Evolutionary conservation across 2,113 vertebrate genomes (phyloP), one percentile per base, ranked within the genome.

Genomic region (Macquaria ambigua): DNA sequence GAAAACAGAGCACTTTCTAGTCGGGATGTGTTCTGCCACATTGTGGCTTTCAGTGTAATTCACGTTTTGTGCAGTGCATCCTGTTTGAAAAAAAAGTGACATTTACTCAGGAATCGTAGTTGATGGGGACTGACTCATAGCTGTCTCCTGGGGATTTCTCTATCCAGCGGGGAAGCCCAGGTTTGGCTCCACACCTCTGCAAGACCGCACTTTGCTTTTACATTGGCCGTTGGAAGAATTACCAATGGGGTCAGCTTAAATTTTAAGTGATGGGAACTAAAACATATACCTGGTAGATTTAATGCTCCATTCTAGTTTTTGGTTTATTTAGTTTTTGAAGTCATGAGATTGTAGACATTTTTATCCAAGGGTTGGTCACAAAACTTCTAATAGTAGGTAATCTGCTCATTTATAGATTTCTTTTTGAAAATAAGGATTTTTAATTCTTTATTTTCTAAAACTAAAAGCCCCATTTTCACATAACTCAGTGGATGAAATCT

Each of bases 1-100:
- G 1, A 46, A 31, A 23, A 12, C 9, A 2, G 4, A 14, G 18
- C 0, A 1, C 21, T 37, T 46, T 1, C 16, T 31, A 0, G 25
- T 25, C 0, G 0, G n/a, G 14, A 41, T 55, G 4, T 37, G 5
- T 34, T 18, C 21, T 63, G n/a, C 18, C 21, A 62, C 8, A 6
- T 10, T 67, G 43, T 72, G 46, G 64, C 18, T 61, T 8, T 43
- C 0, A 66, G 28, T 20, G 28, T 25, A n/a, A n/a, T 41, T 28
- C 53, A 71, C 3, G 9, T 76, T 79, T 67, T 21, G 2, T 0
- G 8, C 52, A 59, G 31, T 12, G 9, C 34, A 59, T 74, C 34
- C 28, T 55, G 23, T 67, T 25, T 67, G 37, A 81, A 56, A 34
- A 48, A 53, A 34, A 48, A 53, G 58, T 73, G 66, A 82, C 70